Base-by-base conservation (phyloP, 2,888 invertebrate species). In the Tanytarsus gracilentus region DNA sequence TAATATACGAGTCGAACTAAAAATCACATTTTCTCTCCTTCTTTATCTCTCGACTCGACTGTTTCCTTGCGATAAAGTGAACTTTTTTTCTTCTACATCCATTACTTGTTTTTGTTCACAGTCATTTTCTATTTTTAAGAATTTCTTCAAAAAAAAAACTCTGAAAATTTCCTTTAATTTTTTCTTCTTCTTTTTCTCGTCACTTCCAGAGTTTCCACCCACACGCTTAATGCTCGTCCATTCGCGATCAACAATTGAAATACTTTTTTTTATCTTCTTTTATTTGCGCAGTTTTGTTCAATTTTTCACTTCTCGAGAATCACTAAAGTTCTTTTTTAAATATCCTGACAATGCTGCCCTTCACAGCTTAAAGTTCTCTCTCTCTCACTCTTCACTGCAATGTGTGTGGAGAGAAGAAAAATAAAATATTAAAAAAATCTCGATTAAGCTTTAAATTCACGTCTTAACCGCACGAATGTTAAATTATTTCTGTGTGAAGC, bases 181-280 rank as follows among this genome's bases (percentile, higher is more conserved):
- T 44, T 25, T 40, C 5, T 50, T 27, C 27, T 16, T 27, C 2
- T 26, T 50, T n/a, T 27, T 53, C n/a, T 53, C n/a, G 49, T 44
- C 16, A 5, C 40, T 58, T 58, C 48, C 58, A 58, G 48, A 48
- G 40, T 48, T 48, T 58, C 48, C 58, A 58, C 58, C 58, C 58
- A 58, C 58, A 29, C 30, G 44, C 30, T 26, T n/a, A 26, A 23
- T 6, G 18, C 11, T 44, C n/a, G n/a, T n/a, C n/a, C n/a, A n/a
- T 21, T 44, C 23, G 9, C 23, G 23, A 11, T 44, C 14, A 39
- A 39, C 14, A 36, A 51, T 14, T 49, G 23, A 11, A 25, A 25
- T 25, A 26, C n/a, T 50, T 30, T 30, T 51, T 29, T 18, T 51
- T 51, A 8, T 30, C n/a, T 39, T 8, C n/a, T 36, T 44, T 44